phyloP scores from a whole-genome alignment of 64 coral and sea anemone genomes.

The Montipora sp. region DNA sequence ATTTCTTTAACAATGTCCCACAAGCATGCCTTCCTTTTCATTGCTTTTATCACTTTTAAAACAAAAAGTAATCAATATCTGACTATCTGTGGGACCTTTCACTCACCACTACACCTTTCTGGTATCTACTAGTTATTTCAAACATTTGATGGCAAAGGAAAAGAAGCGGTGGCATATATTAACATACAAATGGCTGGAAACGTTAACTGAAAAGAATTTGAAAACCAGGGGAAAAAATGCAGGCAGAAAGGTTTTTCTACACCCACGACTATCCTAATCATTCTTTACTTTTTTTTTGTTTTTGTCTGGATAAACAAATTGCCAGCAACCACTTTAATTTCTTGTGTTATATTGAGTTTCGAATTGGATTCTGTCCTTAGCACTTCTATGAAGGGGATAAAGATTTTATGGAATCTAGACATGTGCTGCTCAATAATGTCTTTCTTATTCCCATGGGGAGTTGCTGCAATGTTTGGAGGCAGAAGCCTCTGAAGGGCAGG shows the following conservation, averaged over 20 bases:
- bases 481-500: not conserved
- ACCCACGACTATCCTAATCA: not conserved
- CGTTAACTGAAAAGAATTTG: not conserved
- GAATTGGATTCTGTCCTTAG: not conserved
- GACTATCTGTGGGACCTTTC: no score
- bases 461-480: not conserved
- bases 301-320: not conserved
- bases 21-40: no score
- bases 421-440: not conserved
- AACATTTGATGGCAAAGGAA: no score
- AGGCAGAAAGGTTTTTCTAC: not conserved
- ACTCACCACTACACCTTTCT: no score
- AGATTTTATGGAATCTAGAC: not conserved
- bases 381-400: not conserved
- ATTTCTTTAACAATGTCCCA: no score
- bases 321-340: not conserved
- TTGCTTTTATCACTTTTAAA: no score
- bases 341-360: not conserved
- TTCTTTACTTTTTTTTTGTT: not conserved
- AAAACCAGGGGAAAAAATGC: not conserved
- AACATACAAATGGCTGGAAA: conserved; percentile 4
- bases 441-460: not conserved
- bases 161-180: not conserved
- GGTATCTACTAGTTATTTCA: no score
- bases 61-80: no score